phyloP scores from a whole-genome alignment of 2,797 vertebrate species.

The Intellagama lesueurii region DNA sequence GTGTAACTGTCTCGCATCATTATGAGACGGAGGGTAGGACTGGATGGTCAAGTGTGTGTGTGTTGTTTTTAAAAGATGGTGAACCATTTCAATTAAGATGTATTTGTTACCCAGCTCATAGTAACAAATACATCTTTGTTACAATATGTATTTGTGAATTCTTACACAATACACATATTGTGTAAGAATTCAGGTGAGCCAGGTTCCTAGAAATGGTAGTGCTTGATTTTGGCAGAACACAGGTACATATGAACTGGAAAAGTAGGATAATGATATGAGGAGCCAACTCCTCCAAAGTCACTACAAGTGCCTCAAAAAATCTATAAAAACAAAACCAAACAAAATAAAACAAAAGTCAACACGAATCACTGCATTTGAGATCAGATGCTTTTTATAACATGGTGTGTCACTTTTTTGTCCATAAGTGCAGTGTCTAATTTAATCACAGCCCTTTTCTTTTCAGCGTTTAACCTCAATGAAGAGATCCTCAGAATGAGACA shows the following conservation, averaged over 20 bases:
- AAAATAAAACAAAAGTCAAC: background rate
- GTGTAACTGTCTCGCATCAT: no score
- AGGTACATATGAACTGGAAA: background rate
- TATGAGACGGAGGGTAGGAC: no score
- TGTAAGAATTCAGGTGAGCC: background rate
- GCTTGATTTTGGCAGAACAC: background rate
- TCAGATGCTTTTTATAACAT: background rate
- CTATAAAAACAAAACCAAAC: background rate
- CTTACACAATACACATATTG: no score
- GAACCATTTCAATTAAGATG: no score
- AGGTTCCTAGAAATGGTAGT: background rate
- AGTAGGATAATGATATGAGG: background rate
- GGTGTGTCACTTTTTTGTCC: background rate
- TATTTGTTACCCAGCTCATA: no score
- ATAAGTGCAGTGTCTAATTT: conserved; percentile 9
- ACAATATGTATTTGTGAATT: no score
- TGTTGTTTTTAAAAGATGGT: no score
- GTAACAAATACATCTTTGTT: no score
- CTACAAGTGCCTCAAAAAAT: background rate
- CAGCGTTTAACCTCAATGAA: conserved; percentile 30
- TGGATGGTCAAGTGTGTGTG: no score
- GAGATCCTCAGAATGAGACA: conserved; percentile 29
- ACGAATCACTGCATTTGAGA: background rate
- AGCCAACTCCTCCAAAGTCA: background rate
- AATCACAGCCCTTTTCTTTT: conserved; percentile 22